These are phyloP conservation scores for Parthenolecanium corni DNA, from an alignment of 2,888 invertebrate species.

Conservation along the genomic window DNA sequence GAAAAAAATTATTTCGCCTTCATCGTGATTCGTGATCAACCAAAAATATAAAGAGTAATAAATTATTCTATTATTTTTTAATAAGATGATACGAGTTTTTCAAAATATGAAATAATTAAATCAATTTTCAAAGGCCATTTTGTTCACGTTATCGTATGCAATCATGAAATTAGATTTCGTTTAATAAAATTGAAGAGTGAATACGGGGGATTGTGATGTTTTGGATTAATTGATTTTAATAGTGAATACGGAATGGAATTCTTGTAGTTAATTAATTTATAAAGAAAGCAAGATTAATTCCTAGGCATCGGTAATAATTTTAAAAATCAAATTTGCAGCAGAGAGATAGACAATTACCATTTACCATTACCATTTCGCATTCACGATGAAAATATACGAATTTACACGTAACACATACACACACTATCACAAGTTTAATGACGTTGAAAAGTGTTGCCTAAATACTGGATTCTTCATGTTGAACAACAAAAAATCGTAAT, in stretches of 20 bases:
- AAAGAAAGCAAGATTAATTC: background rate
- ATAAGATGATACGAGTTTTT: no score
- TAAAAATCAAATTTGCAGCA: no score
- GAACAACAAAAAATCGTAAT: no score
- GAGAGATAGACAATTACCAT: background rate
- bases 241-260: slow-evolving; percentile 1
- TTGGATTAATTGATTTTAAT: background rate
- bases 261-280: background rate
- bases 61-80: slow-evolving; percentile 2
- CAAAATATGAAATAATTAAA: slow-evolving; percentile 1
- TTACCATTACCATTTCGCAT: background rate
- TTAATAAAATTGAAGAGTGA: no score
- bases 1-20: background rate
- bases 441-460: slow-evolving; percentile 6
- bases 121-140: slow-evolving; percentile 11
- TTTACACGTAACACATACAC: background rate
- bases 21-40: background rate
- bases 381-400: background rate
- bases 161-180: background rate
- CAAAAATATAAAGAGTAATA: no score
- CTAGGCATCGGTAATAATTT: background rate
- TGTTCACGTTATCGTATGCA: slow-evolving; percentile 20
- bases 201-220: background rate
- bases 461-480: no score
- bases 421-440: background rate